These are phyloP conservation scores for Elanoides forficatus DNA, from an alignment of 2,113 vertebrate species.

Conservation along the genomic window DNA sequence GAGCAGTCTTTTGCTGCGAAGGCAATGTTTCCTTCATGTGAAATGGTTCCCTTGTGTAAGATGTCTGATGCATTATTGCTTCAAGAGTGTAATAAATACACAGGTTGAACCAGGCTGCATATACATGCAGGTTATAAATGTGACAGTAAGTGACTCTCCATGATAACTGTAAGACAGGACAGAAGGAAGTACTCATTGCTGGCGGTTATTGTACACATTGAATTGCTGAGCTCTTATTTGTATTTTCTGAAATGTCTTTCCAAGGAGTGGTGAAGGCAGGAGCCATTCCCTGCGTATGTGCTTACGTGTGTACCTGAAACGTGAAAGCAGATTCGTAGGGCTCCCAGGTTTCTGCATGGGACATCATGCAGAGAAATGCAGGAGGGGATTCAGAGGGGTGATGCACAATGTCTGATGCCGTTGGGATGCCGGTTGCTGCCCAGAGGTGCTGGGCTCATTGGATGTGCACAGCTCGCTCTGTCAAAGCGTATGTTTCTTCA, in stretches of 20 bases:
- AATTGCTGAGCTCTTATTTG: background rate
- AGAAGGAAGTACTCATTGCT: background rate
- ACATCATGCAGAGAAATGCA: accelerated
- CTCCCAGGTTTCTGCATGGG: background rate
- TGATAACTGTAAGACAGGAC: background rate
- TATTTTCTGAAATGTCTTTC: background rate
- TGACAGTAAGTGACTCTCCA: background rate
- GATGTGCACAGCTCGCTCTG: accelerated
- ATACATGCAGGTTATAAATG: background rate
- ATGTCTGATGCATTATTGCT: background rate
- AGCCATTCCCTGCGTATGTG: background rate
- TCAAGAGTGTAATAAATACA: background rate
- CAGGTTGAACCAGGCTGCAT: background rate
- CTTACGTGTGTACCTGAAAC: accelerated
- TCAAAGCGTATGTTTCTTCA: background rate
- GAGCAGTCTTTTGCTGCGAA: background rate
- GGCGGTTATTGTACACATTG: accelerated
- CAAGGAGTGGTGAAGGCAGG: background rate
- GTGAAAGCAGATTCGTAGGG: accelerated
- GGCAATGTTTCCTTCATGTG: accelerated
- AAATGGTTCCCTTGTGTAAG: background rate
- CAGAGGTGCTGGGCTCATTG: accelerated
- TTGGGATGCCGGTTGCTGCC: background rate
- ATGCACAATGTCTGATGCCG: accelerated
- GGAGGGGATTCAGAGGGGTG: background rate